These are phyloP conservation scores for Meliscaeva auricollis DNA, from an alignment of 2,888 invertebrate species.

Conservation along the genomic window DNA sequence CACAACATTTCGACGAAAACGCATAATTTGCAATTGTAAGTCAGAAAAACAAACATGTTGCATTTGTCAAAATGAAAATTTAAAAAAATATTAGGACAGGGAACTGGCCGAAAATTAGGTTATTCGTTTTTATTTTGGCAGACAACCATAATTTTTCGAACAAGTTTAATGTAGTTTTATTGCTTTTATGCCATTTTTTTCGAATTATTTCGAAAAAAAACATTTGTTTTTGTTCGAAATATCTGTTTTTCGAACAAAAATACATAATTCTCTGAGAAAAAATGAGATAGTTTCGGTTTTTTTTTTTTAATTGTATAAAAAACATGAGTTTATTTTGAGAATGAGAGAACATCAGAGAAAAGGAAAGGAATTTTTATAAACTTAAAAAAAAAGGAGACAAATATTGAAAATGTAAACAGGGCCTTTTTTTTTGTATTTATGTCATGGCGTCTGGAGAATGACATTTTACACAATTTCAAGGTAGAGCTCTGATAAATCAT, in stretches of 20 bases:
- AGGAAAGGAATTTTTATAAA: background rate
- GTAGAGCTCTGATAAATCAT: conserved; percentile 2
- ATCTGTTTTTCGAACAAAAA: conserved; percentile 24
- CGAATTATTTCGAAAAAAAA: conserved; percentile 21
- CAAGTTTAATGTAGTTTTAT: background rate
- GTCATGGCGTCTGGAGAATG: conserved; percentile 47
- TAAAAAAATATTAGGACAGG: conserved; percentile 48
- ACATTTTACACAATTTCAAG: conserved; percentile 29
- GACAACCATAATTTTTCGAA: conserved; percentile 28
- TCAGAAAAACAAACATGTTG: conserved; percentile 48
- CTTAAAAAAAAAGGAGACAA: background rate
- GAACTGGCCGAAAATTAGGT: conserved; percentile 69
- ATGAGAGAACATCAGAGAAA: background rate
- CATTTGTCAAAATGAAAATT: conserved; percentile 47
- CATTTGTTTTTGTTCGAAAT: conserved; percentile 33
- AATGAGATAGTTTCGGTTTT: background rate
- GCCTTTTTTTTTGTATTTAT: conserved; percentile 4
- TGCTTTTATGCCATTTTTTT: conserved; percentile 14
- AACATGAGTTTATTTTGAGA: background rate
- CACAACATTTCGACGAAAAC: conserved; percentile 41
- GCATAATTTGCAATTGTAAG: conserved; percentile 67
- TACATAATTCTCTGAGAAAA: background rate
- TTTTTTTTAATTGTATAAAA: background rate
- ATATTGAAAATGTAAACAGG: conserved; percentile 18
- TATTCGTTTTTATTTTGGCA: conserved; percentile 58